Conservation (phyloP, 2,797 vertebrate genomes). For the Diglossa cyanea region DNA sequence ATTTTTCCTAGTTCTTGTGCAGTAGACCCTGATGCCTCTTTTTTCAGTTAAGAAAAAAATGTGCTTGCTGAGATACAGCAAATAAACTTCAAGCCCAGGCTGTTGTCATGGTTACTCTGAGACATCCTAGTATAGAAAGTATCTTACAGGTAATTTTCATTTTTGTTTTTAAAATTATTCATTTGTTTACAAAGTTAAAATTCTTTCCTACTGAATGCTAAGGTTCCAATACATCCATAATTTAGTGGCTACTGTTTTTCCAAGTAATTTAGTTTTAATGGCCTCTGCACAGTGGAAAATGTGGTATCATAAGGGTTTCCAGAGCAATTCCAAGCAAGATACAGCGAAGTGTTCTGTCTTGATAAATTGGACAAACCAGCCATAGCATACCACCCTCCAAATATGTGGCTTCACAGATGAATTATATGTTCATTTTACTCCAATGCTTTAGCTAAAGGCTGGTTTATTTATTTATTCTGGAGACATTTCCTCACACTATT, state of each 20-base stretch:
- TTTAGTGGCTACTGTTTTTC: slow-evolving; percentile 23
- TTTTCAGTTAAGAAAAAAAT: neutral
- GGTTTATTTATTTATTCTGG: slow-evolving; percentile 40
- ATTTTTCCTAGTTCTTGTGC: neutral
- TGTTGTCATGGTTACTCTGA: slow-evolving; percentile 62
- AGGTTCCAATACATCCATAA: slow-evolving; percentile 2
- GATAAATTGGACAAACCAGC: neutral
- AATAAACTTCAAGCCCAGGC: neutral
- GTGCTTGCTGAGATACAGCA: neutral
- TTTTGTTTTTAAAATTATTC: slow-evolving; percentile 7
- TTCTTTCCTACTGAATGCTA: neutral
- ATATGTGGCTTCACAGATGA: neutral
- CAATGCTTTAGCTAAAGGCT: neutral
- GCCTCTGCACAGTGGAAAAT: slow-evolving; percentile 2
- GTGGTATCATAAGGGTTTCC: neutral
- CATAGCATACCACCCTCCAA: neutral
- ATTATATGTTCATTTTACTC: slow-evolving; percentile 7
- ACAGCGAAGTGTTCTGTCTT: neutral
- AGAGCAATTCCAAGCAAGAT: neutral
- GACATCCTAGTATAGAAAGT: neutral
- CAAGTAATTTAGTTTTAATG: slow-evolving; percentile 38
- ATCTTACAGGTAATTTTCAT: neutral
- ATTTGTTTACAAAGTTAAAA: slow-evolving; percentile 18
- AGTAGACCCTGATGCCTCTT: neutral
- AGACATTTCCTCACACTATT: slow-evolving; percentile 1